These are phyloP conservation scores for Villa cingulata DNA, from an alignment of 2,888 invertebrate species.

Conservation along the genomic window DNA sequence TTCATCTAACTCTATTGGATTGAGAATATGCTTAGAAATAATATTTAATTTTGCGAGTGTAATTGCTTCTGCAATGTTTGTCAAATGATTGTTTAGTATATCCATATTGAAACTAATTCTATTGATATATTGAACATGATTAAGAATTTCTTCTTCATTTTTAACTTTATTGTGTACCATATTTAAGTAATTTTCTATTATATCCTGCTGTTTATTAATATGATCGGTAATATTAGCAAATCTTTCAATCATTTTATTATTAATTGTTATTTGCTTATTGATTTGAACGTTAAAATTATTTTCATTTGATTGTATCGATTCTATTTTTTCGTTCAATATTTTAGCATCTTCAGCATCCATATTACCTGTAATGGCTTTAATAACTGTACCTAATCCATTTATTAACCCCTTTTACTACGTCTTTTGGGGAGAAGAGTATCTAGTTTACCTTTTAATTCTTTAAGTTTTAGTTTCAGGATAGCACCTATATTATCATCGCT, in stretches of 20 bases:
- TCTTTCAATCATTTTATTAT: not conserved
- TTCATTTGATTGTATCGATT: not conserved
- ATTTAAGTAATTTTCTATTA: conserved; percentile 4
- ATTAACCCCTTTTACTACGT: conserved; percentile 1
- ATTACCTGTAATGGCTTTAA: conserved; percentile 1
- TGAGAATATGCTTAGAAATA: conserved; percentile 11
- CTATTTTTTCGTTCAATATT: not conserved
- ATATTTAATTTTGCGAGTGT: no score
- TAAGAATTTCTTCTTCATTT: conserved; percentile 2
- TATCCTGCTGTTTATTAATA: conserved; percentile 8
- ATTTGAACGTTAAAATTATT: not conserved
- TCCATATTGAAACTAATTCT: no score
- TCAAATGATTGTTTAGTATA: conserved; percentile 6
- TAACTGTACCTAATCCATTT: not conserved
- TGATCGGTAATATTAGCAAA: conserved; percentile 1
- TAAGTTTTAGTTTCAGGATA: no score
- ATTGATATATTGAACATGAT: conserved; percentile 4
- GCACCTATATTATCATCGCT: no score
- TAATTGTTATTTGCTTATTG: not conserved
- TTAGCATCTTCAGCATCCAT: not conserved
- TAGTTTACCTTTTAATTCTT: not conserved
- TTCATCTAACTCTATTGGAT: conserved; percentile 7
- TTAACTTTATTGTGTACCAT: conserved; percentile 4
- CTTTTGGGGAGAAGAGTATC: not conserved
- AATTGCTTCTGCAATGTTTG: conserved; percentile 12